A percentile compares a stretch with the other conserved stretches of the same genome.
phyloP scores from a whole-genome alignment of 1,140 invertebrate genomes.

The Lasioglossum baleicum region DNA sequence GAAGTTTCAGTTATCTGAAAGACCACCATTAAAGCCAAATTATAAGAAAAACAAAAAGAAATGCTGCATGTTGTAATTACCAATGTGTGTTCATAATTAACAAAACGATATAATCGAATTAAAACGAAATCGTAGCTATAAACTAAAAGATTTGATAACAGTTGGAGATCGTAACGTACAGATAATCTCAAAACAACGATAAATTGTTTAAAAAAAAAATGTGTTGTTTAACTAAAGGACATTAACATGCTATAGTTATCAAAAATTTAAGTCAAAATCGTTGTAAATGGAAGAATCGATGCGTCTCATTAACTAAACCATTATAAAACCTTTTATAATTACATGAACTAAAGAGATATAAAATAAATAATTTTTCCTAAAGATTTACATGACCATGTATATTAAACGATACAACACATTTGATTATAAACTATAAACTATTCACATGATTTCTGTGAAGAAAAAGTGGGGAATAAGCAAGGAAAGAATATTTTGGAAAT shows the following conservation, averaged over 20 bases:
- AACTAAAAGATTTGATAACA: conserved; percentile 15
- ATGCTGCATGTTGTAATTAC: conserved; percentile 87
- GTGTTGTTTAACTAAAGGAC: background rate
- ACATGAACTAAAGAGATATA: background rate
- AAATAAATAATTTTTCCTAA: background rate
- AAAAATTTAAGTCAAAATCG: conserved; percentile 24
- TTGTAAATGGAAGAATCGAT: background rate
- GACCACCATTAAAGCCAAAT: conserved; percentile 88
- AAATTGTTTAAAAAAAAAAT: background rate
- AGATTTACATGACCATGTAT: conserved; percentile 11
- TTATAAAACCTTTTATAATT: conserved; percentile 17
- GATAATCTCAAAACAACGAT: background rate
- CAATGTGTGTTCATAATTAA: conserved; percentile 20
- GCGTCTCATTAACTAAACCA: conserved; percentile 18
- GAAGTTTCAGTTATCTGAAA: conserved; percentile 92
- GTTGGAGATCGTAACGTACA: background rate
- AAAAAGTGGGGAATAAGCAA: background rate
- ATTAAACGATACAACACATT: conserved; percentile 18
- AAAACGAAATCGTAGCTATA: background rate
- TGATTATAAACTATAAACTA: background rate
- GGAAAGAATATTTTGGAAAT: background rate
- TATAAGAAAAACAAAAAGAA: conserved; percentile 86
- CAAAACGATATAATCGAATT: conserved; percentile 10
- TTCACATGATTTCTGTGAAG: no score
- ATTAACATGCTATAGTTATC: conserved; percentile 5